phyloP scores from a whole-genome alignment of 2,888 invertebrate species.

The Acheta domesticus region DNA sequence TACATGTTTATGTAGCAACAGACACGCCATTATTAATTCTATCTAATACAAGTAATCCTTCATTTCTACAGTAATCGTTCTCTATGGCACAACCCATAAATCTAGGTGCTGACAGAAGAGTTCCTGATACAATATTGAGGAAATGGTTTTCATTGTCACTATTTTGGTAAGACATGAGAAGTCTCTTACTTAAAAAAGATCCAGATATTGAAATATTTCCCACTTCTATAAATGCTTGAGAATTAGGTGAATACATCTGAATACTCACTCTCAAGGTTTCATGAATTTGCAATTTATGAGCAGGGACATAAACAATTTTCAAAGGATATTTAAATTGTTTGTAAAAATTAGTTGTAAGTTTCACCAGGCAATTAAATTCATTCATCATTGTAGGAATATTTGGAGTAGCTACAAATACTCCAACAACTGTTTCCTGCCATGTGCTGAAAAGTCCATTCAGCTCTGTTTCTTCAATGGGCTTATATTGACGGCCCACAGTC shows the following conservation, averaged over 20 bases:
- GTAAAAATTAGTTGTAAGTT: conserved; percentile 58
- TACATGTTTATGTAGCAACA: no score
- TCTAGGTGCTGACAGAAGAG: conserved; percentile 68
- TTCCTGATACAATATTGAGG: conserved; percentile 68
- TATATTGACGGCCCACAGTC: conserved; percentile 67
- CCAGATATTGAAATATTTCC: conserved; percentile 69
- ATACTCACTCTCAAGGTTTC: conserved; percentile 68
- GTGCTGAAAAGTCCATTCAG: conserved; percentile 59
- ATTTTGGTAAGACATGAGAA: conserved; percentile 64
- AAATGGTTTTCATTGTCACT: conserved; percentile 58
- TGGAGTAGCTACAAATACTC: conserved; percentile 59
- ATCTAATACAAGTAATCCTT: no score
- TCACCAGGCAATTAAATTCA: conserved; percentile 57
- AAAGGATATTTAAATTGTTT: conserved; percentile 65
- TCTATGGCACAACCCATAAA: conserved; percentile 72
- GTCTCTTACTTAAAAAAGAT: conserved; percentile 72
- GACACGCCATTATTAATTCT: no score
- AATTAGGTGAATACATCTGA: conserved; percentile 69
- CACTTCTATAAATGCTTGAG: conserved; percentile 64
- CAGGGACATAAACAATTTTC: conserved; percentile 59
- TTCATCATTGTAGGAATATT: conserved; percentile 52
- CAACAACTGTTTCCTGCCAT: conserved; percentile 65
- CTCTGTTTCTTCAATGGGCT: conserved; percentile 48
- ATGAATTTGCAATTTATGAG: conserved; percentile 57
- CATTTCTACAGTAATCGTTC: conserved; percentile 37